A percentile compares a stretch with the other conserved stretches of the same genome.
These are phyloP conservation scores for Nemotelus pantherinus DNA, from an alignment of 2,888 invertebrate genomes.

Conservation along the genomic window DNA sequence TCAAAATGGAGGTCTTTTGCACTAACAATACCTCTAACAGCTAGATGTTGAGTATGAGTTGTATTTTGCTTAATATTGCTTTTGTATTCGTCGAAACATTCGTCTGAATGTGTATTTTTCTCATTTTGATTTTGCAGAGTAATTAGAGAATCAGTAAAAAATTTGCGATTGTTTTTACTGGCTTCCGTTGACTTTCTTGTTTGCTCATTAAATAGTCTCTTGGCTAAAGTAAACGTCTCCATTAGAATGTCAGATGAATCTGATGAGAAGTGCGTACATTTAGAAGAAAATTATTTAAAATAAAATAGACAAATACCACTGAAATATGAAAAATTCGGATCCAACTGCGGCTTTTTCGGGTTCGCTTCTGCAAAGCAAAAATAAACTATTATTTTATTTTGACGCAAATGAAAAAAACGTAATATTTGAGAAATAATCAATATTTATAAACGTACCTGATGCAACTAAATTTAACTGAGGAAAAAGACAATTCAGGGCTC, in stretches of 20 bases:
- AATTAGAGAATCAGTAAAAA: not conserved
- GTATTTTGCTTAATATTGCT: not conserved
- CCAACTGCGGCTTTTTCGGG: slow-evolving; percentile 39
- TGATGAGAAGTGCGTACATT: not conserved
- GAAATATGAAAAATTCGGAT: slow-evolving; percentile 47
- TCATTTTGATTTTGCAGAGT: not conserved
- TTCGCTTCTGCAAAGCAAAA: slow-evolving; percentile 31
- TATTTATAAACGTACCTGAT: slow-evolving; percentile 39
- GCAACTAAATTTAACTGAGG: slow-evolving; percentile 47
- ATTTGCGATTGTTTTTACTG: slow-evolving; percentile 1
- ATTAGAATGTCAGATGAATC: slow-evolving; percentile 25
- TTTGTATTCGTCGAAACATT: not conserved
- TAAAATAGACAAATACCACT: slow-evolving; percentile 41
- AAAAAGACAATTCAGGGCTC: slow-evolving; percentile 49
- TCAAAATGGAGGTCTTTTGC: slow-evolving; percentile 6
- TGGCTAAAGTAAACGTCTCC: slow-evolving; percentile 16
- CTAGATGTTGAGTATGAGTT: not conserved
- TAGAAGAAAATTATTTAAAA: not conserved
- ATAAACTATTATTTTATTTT: too few relatives aligned
- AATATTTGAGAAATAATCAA: not conserved
- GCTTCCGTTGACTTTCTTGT: not conserved
- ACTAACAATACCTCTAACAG: slow-evolving; percentile 1
- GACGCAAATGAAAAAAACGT: not conserved
- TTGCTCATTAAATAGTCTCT: slow-evolving; percentile 13
- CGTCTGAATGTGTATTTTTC: not conserved